phyloP scores from a whole-genome alignment of 2,888 invertebrate genomes.

The Lapara coniferarum region DNA sequence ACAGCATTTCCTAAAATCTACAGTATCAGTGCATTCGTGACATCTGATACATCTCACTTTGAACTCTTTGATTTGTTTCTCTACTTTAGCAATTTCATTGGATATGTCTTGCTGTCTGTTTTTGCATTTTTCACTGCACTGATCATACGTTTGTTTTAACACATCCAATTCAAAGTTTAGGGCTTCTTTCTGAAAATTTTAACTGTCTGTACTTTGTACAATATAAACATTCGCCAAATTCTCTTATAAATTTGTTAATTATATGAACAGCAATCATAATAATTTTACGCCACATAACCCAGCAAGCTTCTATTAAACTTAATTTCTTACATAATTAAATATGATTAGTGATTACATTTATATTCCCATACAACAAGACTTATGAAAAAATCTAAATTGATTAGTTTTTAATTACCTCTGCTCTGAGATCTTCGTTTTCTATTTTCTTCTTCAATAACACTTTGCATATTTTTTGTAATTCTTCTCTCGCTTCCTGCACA shows the following conservation, averaged over 20 bases:
- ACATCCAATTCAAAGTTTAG: slow-evolving; percentile 60
- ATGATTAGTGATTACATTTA: too few species aligned
- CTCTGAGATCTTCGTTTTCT: slow-evolving; percentile 65
- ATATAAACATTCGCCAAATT: not conserved
- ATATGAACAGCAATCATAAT: not conserved
- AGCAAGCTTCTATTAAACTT: too few species aligned
- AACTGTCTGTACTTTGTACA: too few species aligned
- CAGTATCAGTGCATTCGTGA: slow-evolving; percentile 61
- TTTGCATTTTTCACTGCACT: slow-evolving; percentile 63
- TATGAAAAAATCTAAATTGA: too few species aligned
- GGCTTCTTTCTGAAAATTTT: slow-evolving; percentile 59
- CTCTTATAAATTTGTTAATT: not conserved
- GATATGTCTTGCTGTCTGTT: slow-evolving; percentile 52
- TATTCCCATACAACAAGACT: too few species aligned
- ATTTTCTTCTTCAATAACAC: slow-evolving; percentile 64
- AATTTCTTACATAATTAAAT: too few species aligned
- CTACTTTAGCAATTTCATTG: slow-evolving; percentile 56
- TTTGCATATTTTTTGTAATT: slow-evolving; percentile 65
- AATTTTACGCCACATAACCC: too few species aligned
- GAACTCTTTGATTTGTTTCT: slow-evolving; percentile 52
- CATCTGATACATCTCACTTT: slow-evolving; percentile 58
- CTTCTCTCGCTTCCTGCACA: slow-evolving; percentile 66
- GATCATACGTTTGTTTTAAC: slow-evolving; percentile 52
- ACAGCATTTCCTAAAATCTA: slow-evolving; percentile 60
- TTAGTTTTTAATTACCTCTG: slow-evolving; percentile 54